Evolutionary conservation across 2,113 vertebrate genomes (phyloP).

Genomic region (Cyanoramphus novaezelandiae): DNA sequence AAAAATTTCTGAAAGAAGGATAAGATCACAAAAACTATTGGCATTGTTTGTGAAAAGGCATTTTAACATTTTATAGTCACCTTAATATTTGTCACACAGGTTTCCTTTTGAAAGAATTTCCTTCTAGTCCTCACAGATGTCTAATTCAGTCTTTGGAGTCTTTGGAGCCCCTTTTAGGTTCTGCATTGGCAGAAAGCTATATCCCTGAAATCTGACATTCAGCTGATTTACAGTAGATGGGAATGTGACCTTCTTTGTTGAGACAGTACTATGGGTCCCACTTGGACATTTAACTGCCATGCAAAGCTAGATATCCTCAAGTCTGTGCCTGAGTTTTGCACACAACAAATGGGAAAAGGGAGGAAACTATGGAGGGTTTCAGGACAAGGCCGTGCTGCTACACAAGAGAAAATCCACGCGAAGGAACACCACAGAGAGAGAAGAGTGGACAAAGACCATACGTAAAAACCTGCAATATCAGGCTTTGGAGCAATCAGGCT

Average conservation of each 20-base stretch:
- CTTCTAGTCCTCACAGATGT: neutral
- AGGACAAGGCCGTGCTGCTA: neutral
- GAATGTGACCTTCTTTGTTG: neutral
- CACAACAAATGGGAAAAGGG: neutral
- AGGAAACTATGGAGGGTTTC: neutral
- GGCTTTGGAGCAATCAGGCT: neutral
- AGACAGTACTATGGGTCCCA: neutral
- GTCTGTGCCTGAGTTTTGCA: neutral
- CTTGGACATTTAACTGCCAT: neutral
- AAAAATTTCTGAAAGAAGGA: conserved; percentile 78
- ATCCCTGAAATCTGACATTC: neutral
- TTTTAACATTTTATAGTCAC: neutral
- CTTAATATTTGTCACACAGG: neutral
- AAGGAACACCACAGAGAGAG: neutral
- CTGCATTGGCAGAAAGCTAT: neutral
- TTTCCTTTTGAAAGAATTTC: neutral
- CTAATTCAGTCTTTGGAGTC: neutral
- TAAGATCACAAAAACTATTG: neutral
- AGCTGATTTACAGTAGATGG: neutral
- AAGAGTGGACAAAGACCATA: neutral
- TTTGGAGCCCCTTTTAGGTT: neutral
- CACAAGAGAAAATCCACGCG: neutral
- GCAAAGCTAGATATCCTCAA: neutral
- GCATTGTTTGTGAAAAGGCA: neutral
- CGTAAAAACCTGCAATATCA: rapidly evolving